phyloP scores from a whole-genome alignment of 2,797 vertebrate species.

The Xenentodon cancila region DNA sequence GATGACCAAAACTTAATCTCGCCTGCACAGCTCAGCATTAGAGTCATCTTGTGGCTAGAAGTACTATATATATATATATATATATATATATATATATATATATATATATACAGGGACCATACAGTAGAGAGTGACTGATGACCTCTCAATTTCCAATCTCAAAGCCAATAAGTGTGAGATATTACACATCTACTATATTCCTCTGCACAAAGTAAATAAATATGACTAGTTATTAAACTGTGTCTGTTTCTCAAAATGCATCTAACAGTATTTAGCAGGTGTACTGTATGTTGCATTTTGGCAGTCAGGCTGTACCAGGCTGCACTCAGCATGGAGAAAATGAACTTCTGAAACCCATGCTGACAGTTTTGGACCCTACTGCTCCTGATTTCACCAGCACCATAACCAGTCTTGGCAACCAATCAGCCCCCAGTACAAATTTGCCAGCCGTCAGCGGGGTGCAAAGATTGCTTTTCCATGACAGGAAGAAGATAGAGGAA shows the following conservation, averaged over 20 bases:
- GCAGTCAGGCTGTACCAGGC: constrained; percentile 67
- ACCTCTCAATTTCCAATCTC: constrained; percentile 48
- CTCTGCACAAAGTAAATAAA: too few relatives aligned
- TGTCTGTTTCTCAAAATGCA: constrained; percentile 25
- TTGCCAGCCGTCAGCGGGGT: constrained; percentile 67
- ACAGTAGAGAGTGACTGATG: constrained; percentile 45
- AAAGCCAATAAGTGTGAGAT: neutral
- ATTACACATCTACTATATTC: too few relatives aligned
- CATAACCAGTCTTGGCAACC: constrained; percentile 74
- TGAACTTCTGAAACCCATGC: constrained; percentile 76
- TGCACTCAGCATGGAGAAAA: constrained; percentile 79
- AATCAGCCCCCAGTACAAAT: constrained; percentile 71
- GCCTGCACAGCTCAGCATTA: constrained; percentile 34
- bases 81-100: too few relatives aligned
- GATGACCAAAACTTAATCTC: constrained; percentile 66
- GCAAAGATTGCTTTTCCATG: constrained; percentile 54
- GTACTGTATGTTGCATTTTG: constrained; percentile 45
- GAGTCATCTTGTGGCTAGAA: constrained; percentile 21
- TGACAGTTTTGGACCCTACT: constrained; percentile 78
- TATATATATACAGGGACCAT: neutral
- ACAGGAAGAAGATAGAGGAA: constrained; percentile 50
- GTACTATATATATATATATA: too few relatives aligned
- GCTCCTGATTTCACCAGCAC: constrained; percentile 71
- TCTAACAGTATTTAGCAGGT: constrained; percentile 26
- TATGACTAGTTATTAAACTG: neutral